Base-by-base conservation (phyloP, 2,113 vertebrate species). In the Pavo muticus region DNA sequence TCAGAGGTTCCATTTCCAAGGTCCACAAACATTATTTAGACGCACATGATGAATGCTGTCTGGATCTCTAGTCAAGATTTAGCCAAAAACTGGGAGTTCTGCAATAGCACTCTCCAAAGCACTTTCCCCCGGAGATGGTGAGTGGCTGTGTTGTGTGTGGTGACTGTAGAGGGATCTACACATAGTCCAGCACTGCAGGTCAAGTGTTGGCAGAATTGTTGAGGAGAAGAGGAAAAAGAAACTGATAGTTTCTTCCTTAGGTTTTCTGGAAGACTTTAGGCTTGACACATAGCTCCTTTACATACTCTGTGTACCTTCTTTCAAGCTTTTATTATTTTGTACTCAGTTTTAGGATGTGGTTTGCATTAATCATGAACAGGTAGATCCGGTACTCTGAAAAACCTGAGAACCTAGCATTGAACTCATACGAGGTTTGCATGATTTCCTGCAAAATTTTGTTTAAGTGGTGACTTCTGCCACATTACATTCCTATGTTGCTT, bases 311-410 rank as follows among this genome's bases (percentile, higher is more conserved):
- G 2, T 30, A 29, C 8, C 30, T 74, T 59, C 21, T 74, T 84
- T 83, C 39, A 87, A 83, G 20, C 39, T 60, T 16, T 59, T 73
- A 67, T 64, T 52, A 9, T 54, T n/a, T 25, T 11, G 11, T 1
- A 12, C 20, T 61, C 20, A 4, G 13, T 84, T 94, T 86, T 93
- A 91, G 93, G 79, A 95, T 88, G 93, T 94, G 90, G 87, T 95
- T 84, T 94, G 23, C 27, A n/a, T 8, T 90, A 56, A 39, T 70
- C 54, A 32, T 73, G 32, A 88, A 47, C 39, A 85, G 87, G 71
- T 94, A 89, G 48, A 83, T 79, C 60, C 0, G 63, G 35, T 74
- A 39, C 8, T 1, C 39, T 75, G 69, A 93, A 75, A 70, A 92
- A 70, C 59, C 29, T 29, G 29, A 80, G 63, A 89, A 85, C 32